These are phyloP conservation scores for Habropoda laboriosa DNA, from an alignment of 1,140 invertebrate species.

Conservation along the genomic window DNA sequence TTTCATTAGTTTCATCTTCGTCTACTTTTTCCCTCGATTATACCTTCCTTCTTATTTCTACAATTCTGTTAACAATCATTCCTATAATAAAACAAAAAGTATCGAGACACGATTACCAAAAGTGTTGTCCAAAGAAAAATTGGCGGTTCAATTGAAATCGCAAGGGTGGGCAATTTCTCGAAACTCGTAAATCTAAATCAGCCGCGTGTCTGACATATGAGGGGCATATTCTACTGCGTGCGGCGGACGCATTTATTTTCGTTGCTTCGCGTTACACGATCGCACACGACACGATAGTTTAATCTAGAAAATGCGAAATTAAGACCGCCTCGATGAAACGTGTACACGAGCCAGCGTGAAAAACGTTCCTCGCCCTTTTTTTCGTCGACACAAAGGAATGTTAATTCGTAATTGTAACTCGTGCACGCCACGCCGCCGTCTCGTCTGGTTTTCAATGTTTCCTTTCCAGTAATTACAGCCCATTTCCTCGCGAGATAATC, in stretches of 20 bases:
- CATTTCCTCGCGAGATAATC: not conserved
- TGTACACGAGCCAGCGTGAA: constrained; percentile 5
- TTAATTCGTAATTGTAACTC: constrained; percentile 19
- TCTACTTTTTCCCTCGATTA: no score
- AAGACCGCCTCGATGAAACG: constrained; percentile 1
- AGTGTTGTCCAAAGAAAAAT: no score
- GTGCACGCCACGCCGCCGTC: not conserved
- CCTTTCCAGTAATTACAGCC: not conserved
- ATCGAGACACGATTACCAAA: no score
- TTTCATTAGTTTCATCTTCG: no score
- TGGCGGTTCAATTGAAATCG: not conserved
- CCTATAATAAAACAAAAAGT: no score
- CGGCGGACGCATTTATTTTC: constrained; percentile 20
- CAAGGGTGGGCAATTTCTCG: not conserved
- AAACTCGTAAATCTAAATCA: not conserved
- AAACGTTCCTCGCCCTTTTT: not conserved
- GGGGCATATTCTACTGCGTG: constrained; percentile 26
- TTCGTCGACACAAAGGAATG: not conserved
- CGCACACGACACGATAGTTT: constrained; percentile 23
- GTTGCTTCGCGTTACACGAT: constrained; percentile 7
- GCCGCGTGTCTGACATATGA: constrained; percentile 32
- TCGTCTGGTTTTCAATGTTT: not conserved
- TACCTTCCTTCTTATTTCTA: no score
- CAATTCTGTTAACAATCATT: no score
- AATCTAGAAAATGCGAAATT: constrained; percentile 41